Percentiles rank a stretch among this genome's conserved stretches.
Evolutionary conservation across 1,140 invertebrate genomes (phyloP).

Genomic region (Ctenoplectra terminalis): DNA sequence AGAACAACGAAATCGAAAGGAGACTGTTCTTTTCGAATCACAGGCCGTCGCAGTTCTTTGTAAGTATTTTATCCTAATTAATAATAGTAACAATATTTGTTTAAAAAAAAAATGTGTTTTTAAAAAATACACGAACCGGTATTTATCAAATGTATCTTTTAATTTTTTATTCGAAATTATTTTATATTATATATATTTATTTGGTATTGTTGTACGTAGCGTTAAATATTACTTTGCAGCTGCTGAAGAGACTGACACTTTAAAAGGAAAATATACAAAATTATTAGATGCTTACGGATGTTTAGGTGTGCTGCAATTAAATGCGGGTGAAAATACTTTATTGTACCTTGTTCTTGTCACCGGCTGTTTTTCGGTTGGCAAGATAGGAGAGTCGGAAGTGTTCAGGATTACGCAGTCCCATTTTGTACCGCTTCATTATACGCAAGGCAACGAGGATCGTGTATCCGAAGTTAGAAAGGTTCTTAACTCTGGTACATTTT

Average conservation of each 20-base stretch:
- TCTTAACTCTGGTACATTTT: constrained; percentile 97
- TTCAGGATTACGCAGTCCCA: constrained; percentile 96
- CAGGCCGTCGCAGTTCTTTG: constrained; percentile 93
- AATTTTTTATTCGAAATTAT: not conserved
- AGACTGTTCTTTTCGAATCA: constrained; percentile 95
- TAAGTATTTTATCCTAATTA: constrained; percentile 81
- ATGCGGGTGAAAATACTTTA: constrained; percentile 91
- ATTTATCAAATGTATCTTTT: not conserved
- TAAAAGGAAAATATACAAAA: constrained; percentile 94
- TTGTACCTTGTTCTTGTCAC: constrained; percentile 96
- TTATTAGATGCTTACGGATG: constrained; percentile 96
- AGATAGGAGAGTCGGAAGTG: constrained; percentile 95
- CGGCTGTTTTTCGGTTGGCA: constrained; percentile 96
- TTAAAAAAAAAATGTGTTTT: too few species aligned
- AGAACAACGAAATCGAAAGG: constrained; percentile 93
- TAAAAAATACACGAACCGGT: not conserved
- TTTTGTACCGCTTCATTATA: constrained; percentile 93
- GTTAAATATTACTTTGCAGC: constrained; percentile 80
- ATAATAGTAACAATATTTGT: not conserved
- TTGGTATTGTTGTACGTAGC: not conserved
- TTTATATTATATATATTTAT: not conserved
- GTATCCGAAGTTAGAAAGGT: constrained; percentile 92
- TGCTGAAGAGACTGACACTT: constrained; percentile 92
- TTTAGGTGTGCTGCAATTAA: constrained; percentile 94
- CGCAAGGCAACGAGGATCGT: constrained; percentile 90